Evolutionary conservation across 2,797 vertebrate genomes (phyloP), one percentile per base, ranked within the genome.

Genomic region (Coranthus polyacanthus): DNA sequence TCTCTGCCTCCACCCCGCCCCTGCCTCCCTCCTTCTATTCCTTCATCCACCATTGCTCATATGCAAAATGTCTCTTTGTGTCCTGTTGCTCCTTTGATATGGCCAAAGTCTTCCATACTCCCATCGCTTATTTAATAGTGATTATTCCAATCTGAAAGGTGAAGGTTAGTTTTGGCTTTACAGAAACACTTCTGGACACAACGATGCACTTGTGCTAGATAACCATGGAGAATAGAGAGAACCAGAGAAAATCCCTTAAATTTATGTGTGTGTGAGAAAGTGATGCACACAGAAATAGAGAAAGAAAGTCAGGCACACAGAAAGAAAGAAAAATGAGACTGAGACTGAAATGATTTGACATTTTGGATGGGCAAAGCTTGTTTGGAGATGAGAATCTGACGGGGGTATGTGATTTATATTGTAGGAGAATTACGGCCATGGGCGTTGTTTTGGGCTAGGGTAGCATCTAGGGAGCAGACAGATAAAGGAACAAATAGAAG

Each of bases 51-150:
- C 74, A 56, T 63, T 24, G 9, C 79, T 77, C 69, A 56, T 73
- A 85, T 83, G 72, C 74, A 88, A 85, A 87, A 82, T 62, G 65
- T 79, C 73, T 86, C 73, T 70, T 63, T 53, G 75, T 69, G 56
- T 84, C 74, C 84, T 54, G 72, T 78, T 75, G 83, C 68, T 22
- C 58, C 86, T 89, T 87, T 89, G 87, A 90, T 84, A 84, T 44
- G 72, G 62, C 72, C 82, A 81, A 68, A 87, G 81, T 68, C 77
- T 60, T 64, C 69, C 26, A 12, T 37, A 52, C 45, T 75, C 68
- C 46, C n/a, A n/a, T n/a, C n/a, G n/a, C n/a, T n/a, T n/a, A n/a
- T n/a, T 90, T 88, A 87, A 88, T 83, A 88, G 71, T 32, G 65
- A 87, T 80, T 66, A 59, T 74, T 88, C 64, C 84, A 79, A 89